Conservation (phyloP, 1,140 invertebrate species). For the Drosophila baimaii region DNA sequence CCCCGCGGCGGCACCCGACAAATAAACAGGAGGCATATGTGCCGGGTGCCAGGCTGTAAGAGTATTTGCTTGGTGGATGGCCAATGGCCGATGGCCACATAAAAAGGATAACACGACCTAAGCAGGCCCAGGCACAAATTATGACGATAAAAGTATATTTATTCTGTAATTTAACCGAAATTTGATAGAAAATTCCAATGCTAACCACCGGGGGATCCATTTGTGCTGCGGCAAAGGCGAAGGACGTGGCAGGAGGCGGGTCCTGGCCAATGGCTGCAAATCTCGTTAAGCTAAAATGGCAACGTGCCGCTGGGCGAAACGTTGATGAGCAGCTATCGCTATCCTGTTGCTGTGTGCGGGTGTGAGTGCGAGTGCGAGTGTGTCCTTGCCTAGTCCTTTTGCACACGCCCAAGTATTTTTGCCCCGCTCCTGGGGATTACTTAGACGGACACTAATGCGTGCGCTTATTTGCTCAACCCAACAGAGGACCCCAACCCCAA, state of each 20-base stretch:
- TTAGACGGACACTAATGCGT: conserved; percentile 78
- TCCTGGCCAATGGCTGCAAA: conserved; percentile 67
- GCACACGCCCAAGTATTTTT: conserved; percentile 58
- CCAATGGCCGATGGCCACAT: conserved; percentile 18
- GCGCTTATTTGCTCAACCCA: conserved; percentile 73
- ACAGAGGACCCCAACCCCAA: conserved; percentile 13
- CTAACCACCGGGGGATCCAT: conserved; percentile 38
- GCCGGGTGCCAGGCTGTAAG: conserved; percentile 12
- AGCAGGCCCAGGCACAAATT: conserved; percentile 66
- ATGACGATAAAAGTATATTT: conserved; percentile 80
- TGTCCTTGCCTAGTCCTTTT: conserved; percentile 61
- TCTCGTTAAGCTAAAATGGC: conserved; percentile 82
- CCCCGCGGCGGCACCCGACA: conserved; percentile 5
- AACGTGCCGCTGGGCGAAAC: conserved; percentile 70
- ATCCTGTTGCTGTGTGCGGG: conserved; percentile 18
- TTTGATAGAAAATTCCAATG: conserved; percentile 80
- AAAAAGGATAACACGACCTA: conserved; percentile 63
- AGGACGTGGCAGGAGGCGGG: conserved; percentile 6
- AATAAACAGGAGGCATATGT: conserved; percentile 41
- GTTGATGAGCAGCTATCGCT: conserved; percentile 70
- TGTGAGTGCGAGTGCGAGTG: background rate
- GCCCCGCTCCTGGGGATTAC: conserved; percentile 67
- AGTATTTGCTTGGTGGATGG: conserved; percentile 19
- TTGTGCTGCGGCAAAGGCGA: conserved; percentile 15
- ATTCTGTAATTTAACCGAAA: conserved; percentile 80